A percentile compares a stretch with the other conserved stretches of the same genome.
Evolutionary conservation across 2,888 invertebrate genomes (phyloP).

Genomic region (Nemoura dubitans): DNA sequence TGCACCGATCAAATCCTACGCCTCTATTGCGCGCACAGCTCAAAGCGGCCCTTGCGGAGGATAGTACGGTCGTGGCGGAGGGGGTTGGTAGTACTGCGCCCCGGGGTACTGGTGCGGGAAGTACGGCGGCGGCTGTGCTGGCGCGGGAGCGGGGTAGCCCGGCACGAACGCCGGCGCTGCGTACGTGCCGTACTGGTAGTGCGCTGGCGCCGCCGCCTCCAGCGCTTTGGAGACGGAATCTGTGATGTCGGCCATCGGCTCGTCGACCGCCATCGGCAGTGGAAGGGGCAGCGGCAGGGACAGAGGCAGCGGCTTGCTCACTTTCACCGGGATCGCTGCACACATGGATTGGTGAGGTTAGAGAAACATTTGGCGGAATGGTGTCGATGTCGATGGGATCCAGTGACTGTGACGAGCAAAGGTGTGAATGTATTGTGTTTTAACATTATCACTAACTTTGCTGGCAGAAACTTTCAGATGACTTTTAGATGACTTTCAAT

Average conservation of each 20-base stretch:
- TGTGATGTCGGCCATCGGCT: constrained; percentile 21
- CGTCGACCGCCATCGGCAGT: constrained; percentile 28
- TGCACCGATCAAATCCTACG: too few species aligned
- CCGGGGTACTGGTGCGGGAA: constrained; percentile 37
- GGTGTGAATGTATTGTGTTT: too few species aligned
- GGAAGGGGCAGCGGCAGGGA: constrained; percentile 33
- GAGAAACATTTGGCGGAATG: too few species aligned
- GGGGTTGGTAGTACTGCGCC: constrained; percentile 41
- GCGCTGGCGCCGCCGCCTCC: constrained; percentile 24
- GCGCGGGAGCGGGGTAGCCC: constrained; percentile 35
- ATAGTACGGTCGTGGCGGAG: constrained; percentile 42
- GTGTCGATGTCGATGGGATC: too few species aligned
- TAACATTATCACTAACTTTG: too few species aligned
- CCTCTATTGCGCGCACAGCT: too few species aligned
- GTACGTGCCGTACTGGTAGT: constrained; percentile 45
- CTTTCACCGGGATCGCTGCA: constrained; percentile 49
- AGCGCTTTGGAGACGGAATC: constrained; percentile 22
- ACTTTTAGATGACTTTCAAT: too few species aligned
- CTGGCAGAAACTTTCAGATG: too few species aligned
- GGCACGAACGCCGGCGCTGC: constrained; percentile 41
- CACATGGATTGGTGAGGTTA: neutral
- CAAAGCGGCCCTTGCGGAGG: constrained; percentile 4
- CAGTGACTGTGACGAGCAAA: too few species aligned
- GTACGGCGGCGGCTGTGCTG: constrained; percentile 33
- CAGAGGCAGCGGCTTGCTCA: constrained; percentile 44